These are phyloP conservation scores for Brevimyrus niger DNA, from an alignment of 2,113 vertebrate genomes.

Conservation along the genomic window DNA sequence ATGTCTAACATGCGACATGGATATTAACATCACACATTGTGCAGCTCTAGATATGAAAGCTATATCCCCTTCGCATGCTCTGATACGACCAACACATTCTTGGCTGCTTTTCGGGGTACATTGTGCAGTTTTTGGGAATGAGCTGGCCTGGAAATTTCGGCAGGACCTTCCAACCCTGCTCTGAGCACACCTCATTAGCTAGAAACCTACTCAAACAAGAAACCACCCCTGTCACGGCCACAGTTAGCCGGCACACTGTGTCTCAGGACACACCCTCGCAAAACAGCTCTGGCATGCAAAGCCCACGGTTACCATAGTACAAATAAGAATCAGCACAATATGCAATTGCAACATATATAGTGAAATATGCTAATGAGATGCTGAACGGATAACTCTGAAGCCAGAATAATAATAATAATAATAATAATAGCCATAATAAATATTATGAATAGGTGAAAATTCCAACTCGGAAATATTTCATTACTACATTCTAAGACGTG, in stretches of 20 bases:
- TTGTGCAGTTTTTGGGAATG: neutral
- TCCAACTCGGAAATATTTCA: neutral
- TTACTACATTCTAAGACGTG: neutral
- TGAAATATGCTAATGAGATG: neutral
- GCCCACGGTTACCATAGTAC: neutral
- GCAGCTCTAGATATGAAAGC: neutral
- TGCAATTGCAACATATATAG: neutral
- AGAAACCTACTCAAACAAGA: neutral
- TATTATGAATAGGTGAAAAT: neutral
- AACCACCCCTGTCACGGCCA: neutral
- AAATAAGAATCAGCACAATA: neutral
- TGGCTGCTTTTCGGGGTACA: neutral
- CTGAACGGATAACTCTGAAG: neutral
- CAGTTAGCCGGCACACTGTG: neutral
- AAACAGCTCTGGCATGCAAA: neutral
- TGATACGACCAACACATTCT: neutral
- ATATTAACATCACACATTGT: neutral
- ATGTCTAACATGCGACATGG: neutral
- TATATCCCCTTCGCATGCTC: neutral
- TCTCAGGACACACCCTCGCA: neutral
- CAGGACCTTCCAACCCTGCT: neutral
- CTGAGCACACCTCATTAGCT: neutral
- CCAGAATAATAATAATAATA: too few relatives aligned
- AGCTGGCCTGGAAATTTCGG: neutral
- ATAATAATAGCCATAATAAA: too few relatives aligned